These are phyloP conservation scores for Tiliqua scincoides DNA, from an alignment of 2,113 vertebrate genomes.

Conservation along the genomic window DNA sequence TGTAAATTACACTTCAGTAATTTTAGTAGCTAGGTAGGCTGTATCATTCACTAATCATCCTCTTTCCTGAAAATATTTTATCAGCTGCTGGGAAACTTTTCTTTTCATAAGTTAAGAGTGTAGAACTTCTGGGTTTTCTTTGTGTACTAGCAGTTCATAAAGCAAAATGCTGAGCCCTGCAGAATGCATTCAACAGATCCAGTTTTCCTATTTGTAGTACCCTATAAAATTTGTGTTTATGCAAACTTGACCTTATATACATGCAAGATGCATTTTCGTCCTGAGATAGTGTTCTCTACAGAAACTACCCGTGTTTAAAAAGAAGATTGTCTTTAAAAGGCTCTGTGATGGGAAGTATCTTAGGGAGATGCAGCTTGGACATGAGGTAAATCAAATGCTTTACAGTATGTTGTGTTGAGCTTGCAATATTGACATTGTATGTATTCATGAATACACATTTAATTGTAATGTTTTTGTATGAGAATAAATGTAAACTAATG, in stretches of 20 bases:
- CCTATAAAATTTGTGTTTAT: slow-evolving; percentile 74
- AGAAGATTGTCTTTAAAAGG: slow-evolving; percentile 87
- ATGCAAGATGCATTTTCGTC: slow-evolving; percentile 87
- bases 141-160: slow-evolving; percentile 68
- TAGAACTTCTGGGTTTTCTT: slow-evolving; percentile 66
- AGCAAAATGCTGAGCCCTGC: slow-evolving; percentile 63
- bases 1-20: slow-evolving; percentile 27
- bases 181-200: slow-evolving; percentile 72
- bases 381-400: slow-evolving; percentile 91
- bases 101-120: slow-evolving; percentile 51
- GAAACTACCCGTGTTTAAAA: slow-evolving; percentile 90
- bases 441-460: slow-evolving; percentile 73
- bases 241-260: slow-evolving; percentile 82
- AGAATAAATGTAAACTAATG: slow-evolving; percentile 81
- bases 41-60: slow-evolving; percentile 59
- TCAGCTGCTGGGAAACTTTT: slow-evolving; percentile 60
- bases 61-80: slow-evolving; percentile 54
- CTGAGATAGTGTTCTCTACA: slow-evolving; percentile 89
- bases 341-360: slow-evolving; percentile 86
- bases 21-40: slow-evolving; percentile 56
- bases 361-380: slow-evolving; percentile 93
- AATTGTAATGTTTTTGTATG: slow-evolving; percentile 79
- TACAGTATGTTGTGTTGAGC: slow-evolving; percentile 81
- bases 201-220: slow-evolving; percentile 69
- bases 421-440: slow-evolving; percentile 79